A percentile compares a stretch with the other conserved stretches of the same genome.
Evolutionary conservation across 2,888 invertebrate species (phyloP).

Genomic region (Trichopoda pennipes): DNA sequence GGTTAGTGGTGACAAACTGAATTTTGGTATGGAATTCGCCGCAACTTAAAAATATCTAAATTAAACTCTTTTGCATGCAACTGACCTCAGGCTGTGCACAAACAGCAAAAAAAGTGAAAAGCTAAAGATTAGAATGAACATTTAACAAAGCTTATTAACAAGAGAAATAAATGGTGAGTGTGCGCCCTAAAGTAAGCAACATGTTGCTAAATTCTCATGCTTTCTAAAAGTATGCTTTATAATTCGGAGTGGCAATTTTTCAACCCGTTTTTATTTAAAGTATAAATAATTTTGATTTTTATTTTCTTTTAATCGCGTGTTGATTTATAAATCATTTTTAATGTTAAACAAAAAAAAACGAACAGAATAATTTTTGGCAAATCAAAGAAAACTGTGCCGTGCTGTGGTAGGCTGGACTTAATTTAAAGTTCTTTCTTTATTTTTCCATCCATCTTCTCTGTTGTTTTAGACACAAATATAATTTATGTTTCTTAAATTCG

Average conservation of each 20-base stretch:
- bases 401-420: slow-evolving; percentile 27
- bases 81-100: background rate
- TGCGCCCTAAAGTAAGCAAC: slow-evolving; percentile 48
- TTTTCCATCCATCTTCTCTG: slow-evolving; percentile 7
- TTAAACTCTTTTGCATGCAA: slow-evolving; percentile 34
- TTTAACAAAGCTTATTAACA: background rate
- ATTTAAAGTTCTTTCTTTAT: slow-evolving; percentile 25
- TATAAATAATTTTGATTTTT: background rate
- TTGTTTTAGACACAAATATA: slow-evolving; percentile 25
- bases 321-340: slow-evolving; percentile 16
- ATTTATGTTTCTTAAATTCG: slow-evolving; percentile 52
- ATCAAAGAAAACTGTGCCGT: background rate
- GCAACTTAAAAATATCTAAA: slow-evolving; percentile 33
- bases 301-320: slow-evolving; percentile 48
- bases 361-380: background rate
- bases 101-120: background rate
- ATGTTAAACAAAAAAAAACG: background rate
- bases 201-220: background rate
- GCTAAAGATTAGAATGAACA: background rate
- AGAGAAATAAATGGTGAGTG: slow-evolving; percentile 43
- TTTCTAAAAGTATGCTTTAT: slow-evolving; percentile 36
- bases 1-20: slow-evolving; percentile 51
- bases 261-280: background rate
- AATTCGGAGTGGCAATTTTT: slow-evolving; percentile 36
- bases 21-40: slow-evolving; percentile 60